These are phyloP conservation scores for Stomorhina lunata DNA, from an alignment of 2,888 invertebrate species.

Conservation along the genomic window DNA sequence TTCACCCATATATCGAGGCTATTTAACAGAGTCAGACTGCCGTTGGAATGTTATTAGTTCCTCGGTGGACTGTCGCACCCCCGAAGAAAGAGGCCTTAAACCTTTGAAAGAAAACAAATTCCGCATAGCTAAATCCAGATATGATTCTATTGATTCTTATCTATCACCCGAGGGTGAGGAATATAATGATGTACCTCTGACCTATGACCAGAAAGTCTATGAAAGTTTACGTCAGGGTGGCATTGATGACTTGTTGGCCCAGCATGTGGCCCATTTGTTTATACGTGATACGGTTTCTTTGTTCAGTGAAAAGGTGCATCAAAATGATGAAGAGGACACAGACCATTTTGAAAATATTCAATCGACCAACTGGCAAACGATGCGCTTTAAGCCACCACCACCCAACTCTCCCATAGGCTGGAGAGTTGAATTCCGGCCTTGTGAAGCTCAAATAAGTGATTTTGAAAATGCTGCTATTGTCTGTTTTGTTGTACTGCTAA, in stretches of 20 bases:
- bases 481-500: conserved; percentile 97
- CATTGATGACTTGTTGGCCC: conserved; percentile 94
- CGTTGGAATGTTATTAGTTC: conserved; percentile 98
- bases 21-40: conserved; percentile 96
- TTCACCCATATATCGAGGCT: conserved; percentile 96
- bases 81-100: conserved; percentile 92
- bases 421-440: conserved; percentile 99
- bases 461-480: conserved; percentile 99
- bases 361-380: conserved; percentile 99
- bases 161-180: conserved; percentile 92
- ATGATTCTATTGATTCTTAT: conserved; percentile 99
- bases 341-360: conserved; percentile 99
- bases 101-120: conserved; percentile 88
- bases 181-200: conserved; percentile 96
- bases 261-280: conserved; percentile 98
- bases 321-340: conserved; percentile 94
- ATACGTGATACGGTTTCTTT: conserved; percentile 97
- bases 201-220: conserved; percentile 91
- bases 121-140: conserved; percentile 94
- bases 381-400: conserved; percentile 99
- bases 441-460: conserved; percentile 98
- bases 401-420: conserved; percentile 98
- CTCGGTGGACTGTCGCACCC: conserved; percentile 96
- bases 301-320: conserved; percentile 96
- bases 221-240: conserved; percentile 90